Percentiles rank a stretch among this genome's conserved stretches.
Conservation (phyloP, 2,797 vertebrate species). For the Meda fulgida region DNA sequence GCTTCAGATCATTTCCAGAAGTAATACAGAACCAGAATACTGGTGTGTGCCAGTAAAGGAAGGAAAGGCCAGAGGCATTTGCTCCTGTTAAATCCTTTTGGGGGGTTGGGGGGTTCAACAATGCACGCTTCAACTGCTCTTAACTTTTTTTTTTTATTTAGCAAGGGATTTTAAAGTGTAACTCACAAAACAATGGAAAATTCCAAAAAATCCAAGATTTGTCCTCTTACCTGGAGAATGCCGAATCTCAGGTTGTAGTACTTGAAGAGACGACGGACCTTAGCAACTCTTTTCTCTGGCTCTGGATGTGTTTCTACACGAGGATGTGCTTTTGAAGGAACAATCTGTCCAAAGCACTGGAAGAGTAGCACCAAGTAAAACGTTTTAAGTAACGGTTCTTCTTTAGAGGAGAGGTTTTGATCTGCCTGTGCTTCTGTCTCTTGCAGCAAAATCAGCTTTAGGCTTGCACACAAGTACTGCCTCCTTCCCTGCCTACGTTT, state of each 20-base stretch:
- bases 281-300: not conserved
- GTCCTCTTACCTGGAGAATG: slow-evolving; percentile 18
- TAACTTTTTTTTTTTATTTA: not conserved
- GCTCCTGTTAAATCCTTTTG: not conserved
- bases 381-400: slow-evolving; percentile 66
- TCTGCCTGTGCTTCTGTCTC: slow-evolving; percentile 30
- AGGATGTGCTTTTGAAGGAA: slow-evolving; percentile 68
- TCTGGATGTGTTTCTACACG: slow-evolving; percentile 67
- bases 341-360: slow-evolving; percentile 45
- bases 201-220: not conserved
- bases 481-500: slow-evolving; percentile 51
- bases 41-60: not conserved
- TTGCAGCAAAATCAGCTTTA: slow-evolving; percentile 16
- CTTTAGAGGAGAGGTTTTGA: slow-evolving; percentile 72
- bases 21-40: slow-evolving; percentile 1
- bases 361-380: slow-evolving; percentile 56
- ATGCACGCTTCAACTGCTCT: not conserved
- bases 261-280: slow-evolving; percentile 13
- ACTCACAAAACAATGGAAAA: not conserved
- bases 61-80: slow-evolving; percentile 20
- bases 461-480: slow-evolving; percentile 47
- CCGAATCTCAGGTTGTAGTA: not conserved
- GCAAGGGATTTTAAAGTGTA: not conserved
- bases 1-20: slow-evolving; percentile 10
- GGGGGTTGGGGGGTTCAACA: not conserved